phyloP scores from a whole-genome alignment of 2,888 invertebrate genomes.

The Leptinotarsa juncta region DNA sequence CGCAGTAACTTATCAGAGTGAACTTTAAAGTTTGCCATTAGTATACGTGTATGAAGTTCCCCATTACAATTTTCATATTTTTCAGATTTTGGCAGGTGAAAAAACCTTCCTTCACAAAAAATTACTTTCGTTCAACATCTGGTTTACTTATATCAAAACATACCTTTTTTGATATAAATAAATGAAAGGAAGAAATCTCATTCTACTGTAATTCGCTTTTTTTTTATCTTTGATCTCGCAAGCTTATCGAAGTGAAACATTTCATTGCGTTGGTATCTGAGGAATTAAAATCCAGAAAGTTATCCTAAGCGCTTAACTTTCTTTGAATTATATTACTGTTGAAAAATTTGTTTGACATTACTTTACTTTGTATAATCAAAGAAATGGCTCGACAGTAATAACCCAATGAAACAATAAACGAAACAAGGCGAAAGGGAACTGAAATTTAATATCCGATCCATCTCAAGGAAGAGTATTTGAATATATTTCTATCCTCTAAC shows the following conservation, averaged over 20 bases:
- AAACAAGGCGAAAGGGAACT: background rate
- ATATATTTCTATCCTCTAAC: no score
- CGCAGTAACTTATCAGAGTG: no score
- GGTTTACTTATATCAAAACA: no score
- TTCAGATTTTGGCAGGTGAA: no score
- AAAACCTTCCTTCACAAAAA: no score
- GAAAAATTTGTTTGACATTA: slow-evolving; percentile 23
- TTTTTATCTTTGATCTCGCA: background rate
- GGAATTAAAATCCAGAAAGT: slow-evolving; percentile 5
- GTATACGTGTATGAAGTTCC: no score
- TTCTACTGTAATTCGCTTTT: background rate
- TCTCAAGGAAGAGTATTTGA: no score
- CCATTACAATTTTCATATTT: no score
- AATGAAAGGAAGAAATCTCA: background rate
- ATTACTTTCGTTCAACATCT: no score
- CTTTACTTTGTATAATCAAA: slow-evolving; percentile 11
- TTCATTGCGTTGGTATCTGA: slow-evolving; percentile 1
- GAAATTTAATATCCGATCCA: background rate
- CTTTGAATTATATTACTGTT: slow-evolving; percentile 15
- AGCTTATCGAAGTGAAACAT: background rate
- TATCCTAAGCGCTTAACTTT: slow-evolving; percentile 16
- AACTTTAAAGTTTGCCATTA: no score
- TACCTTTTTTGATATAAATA: no score
- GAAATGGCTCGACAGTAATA: slow-evolving; percentile 10
- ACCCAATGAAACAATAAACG: slow-evolving; percentile 8